Base-by-base conservation (phyloP, 2,113 vertebrate species). In the Mormyrus lacerda region DNA sequence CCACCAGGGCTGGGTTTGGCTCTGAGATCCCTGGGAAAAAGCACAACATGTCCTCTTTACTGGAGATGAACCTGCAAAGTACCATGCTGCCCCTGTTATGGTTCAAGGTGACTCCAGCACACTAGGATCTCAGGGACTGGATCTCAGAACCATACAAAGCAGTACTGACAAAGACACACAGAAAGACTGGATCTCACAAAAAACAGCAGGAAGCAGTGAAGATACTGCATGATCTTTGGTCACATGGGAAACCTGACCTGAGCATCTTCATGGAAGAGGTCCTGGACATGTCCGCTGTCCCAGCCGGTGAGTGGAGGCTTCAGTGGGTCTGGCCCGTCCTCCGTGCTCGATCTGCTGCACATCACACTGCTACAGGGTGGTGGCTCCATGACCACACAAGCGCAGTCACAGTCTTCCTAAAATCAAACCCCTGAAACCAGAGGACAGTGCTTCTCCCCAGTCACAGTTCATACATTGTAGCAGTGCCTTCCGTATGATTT, bases 211-310 rank as follows among this genome's bases (percentile, higher is more conserved):
- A 69, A 31, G 61, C 27, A 27, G 61, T 31, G n/a, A 27, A 69
- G n/a, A 4, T 69, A 27, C 31, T 42, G 19, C n/a, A 9, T 44
- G 13, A 7, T 21, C 76, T 42, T 17, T 44, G 39, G 8, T 44
- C 55, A n/a, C 50, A 39, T 87, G 85, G 15, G 7, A 13, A 53
- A n/a, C 10, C 76, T 88, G 94, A 98, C 98, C 97, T 98, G 97
- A 87, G 97, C 97, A 89, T 97, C 97, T 91, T 99, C 97, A 0
- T 98, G 97, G 94, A 99, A 99, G 90, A 99, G 95, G 82, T 99
- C 98, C 17, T 96, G 97, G 55, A 97, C 94, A 0, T 92, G 93
- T 1, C 93, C 89, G 79, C 87, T 89, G 19, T 21, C 92, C 44
- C 39, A 89, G 69, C 91, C 87, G 45, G 50, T 88, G 65, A n/a